Evolutionary conservation across 1,140 invertebrate species (phyloP).

Genomic region (Wiebesia pumilae): DNA sequence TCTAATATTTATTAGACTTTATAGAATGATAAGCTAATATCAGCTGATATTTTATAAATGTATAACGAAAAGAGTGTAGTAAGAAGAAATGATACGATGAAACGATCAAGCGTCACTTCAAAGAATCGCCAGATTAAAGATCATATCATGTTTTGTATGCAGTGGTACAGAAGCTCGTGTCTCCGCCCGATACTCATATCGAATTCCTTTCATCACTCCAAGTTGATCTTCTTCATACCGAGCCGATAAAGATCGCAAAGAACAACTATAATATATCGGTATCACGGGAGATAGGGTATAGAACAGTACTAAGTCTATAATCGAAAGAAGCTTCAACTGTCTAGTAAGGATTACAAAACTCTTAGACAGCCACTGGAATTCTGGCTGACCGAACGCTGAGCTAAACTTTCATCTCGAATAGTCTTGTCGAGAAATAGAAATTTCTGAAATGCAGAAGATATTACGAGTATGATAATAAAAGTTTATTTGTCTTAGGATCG

Average conservation of each 20-base stretch:
- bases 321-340: conserved; percentile 45
- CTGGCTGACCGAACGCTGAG: background rate
- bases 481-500: background rate
- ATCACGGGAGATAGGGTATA: background rate
- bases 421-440: background rate
- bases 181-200: background rate
- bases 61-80: too few species aligned
- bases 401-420: background rate
- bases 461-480: background rate
- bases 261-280: conserved; percentile 22
- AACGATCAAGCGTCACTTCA: background rate
- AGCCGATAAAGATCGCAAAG: background rate
- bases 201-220: background rate
- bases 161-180: background rate
- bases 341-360: conserved; percentile 32
- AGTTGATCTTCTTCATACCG: background rate
- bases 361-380: background rate
- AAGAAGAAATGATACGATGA: too few species aligned
- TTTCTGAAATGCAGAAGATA: background rate
- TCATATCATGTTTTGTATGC: background rate
- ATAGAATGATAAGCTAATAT: too few species aligned
- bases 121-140: background rate
- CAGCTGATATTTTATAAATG: too few species aligned
- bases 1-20: too few species aligned
- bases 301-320: conserved; percentile 26